Evolutionary conservation across 2,113 vertebrate species (phyloP).

Genomic region (Uria lomvia): DNA sequence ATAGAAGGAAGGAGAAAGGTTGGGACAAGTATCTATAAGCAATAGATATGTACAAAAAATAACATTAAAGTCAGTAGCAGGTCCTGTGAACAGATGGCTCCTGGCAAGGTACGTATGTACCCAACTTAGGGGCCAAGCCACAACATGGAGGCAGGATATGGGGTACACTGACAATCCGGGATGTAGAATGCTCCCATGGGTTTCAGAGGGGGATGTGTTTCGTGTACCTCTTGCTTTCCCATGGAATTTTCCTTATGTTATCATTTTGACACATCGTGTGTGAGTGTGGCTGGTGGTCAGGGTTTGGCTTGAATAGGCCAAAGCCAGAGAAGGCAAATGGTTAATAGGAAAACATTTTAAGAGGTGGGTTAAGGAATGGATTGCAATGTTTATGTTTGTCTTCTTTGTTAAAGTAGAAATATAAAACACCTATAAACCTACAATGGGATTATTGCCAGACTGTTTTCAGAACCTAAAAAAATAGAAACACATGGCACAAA

Average conservation of each 20-base stretch:
- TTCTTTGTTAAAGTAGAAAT: background rate
- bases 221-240: background rate
- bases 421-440: background rate
- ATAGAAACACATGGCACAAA: background rate
- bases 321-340: background rate
- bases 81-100: background rate
- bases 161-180: background rate
- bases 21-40: background rate
- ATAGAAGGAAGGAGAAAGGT: background rate
- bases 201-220: rapidly evolving
- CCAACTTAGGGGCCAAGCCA: background rate
- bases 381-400: background rate
- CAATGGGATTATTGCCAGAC: background rate
- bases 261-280: background rate
- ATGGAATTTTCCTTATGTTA: background rate
- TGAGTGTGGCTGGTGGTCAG: background rate
- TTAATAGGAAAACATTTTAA: background rate
- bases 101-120: background rate
- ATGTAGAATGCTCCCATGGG: background rate
- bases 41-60: background rate
- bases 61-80: background rate
- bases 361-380: background rate
- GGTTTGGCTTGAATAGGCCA: background rate
- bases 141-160: rapidly evolving
- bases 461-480: background rate